Percentiles rank a stretch among this genome's conserved stretches.
Evolutionary conservation across 2,797 vertebrate species (phyloP).

Genomic region (Bradypodion ventrale): DNA sequence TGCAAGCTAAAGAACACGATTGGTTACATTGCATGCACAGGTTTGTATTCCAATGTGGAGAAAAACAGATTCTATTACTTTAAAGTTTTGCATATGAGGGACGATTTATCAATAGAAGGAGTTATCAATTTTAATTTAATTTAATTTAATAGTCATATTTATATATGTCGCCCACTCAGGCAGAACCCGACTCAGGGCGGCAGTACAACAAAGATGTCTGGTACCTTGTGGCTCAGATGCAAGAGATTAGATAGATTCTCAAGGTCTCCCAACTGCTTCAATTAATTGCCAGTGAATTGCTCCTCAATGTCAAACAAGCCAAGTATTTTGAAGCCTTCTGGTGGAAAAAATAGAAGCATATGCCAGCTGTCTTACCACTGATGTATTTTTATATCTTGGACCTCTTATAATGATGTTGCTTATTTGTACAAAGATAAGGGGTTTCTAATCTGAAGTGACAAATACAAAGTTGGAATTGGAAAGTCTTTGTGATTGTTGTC

Average conservation of each 20-base stretch:
- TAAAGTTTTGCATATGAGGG: background rate
- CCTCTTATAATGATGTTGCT: background rate
- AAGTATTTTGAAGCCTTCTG: background rate
- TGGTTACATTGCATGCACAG: background rate
- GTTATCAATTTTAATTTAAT: no score
- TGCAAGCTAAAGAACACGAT: background rate
- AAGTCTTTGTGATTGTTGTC: background rate
- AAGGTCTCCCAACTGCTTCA: background rate
- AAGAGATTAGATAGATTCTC: background rate
- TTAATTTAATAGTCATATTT: no score
- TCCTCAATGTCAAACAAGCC: background rate
- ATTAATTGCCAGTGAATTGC: background rate
- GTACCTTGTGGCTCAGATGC: background rate
- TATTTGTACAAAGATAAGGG: background rate
- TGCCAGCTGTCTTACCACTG: background rate
- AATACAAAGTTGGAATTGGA: slow-evolving; percentile 1
- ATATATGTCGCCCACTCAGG: no score
- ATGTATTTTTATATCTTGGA: background rate
- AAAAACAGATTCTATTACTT: background rate
- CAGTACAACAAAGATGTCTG: background rate
- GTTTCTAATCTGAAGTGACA: background rate
- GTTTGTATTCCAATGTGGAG: background rate
- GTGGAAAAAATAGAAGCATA: background rate
- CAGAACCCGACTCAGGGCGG: no score
- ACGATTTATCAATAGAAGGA: background rate